A percentile compares a stretch with the other conserved stretches of the same genome.
These are phyloP conservation scores for Phodopus roborovskii DNA, from an alignment of 2,113 vertebrate genomes.

Conservation along the genomic window DNA sequence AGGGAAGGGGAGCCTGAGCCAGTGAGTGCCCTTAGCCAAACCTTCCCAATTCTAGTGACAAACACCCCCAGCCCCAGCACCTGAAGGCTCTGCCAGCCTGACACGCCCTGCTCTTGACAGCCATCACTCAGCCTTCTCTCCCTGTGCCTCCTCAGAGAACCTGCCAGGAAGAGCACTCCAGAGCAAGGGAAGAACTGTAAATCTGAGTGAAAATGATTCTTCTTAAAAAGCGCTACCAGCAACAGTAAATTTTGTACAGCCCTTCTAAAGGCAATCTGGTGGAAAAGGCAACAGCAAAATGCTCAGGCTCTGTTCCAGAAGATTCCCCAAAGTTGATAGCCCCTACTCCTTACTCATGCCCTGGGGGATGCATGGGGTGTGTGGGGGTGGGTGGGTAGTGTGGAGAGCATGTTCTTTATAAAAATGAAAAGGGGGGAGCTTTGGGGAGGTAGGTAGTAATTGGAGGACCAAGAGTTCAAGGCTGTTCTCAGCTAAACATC, in stretches of 20 bases:
- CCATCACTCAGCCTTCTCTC: background rate
- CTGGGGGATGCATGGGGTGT: background rate
- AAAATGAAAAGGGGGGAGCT: background rate
- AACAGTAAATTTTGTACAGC: constrained; percentile 27
- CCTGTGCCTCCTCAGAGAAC: background rate
- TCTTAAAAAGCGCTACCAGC: background rate
- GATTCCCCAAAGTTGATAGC: background rate
- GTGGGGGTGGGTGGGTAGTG: background rate
- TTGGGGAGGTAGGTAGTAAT: background rate
- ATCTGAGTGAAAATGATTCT: constrained; percentile 15
- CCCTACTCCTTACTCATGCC: too few species aligned
- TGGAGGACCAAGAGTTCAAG: background rate
- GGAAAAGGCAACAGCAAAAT: background rate
- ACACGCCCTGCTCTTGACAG: constrained; percentile 18
- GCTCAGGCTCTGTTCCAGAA: constrained; percentile 14
- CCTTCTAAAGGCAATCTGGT: constrained; percentile 56
- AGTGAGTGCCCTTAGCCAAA: background rate
- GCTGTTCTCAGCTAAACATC: background rate
- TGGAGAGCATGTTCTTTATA: background rate
- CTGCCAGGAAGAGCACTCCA: background rate
- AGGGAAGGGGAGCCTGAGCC: background rate
- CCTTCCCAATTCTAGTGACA: background rate
- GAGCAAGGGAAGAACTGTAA: constrained; percentile 64
- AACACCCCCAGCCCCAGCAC: background rate
- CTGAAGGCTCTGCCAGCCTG: background rate